Evolutionary conservation across 2,888 invertebrate genomes (phyloP), one percentile per base, ranked within the genome.

Genomic region (Stomorhina lunata): DNA sequence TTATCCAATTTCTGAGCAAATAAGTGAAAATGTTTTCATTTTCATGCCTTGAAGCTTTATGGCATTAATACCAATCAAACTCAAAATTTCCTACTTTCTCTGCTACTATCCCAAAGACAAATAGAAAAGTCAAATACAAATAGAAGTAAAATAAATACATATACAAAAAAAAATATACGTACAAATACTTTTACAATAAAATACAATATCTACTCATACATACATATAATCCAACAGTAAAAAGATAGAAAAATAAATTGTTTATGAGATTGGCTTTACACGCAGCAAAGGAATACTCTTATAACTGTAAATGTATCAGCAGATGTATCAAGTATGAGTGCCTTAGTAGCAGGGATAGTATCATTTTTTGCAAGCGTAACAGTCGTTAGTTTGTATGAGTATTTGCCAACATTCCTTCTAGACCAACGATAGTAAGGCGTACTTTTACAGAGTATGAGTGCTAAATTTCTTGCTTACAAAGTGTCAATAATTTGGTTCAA

Each of bases 1-100:
- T 89, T 89, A 90, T 90, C 89, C 90, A 90, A 90, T 90, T 90
- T 90, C 86, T 81, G 82, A 84, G 86, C 86, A 88, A 89, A 88
- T 88, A 87, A 88, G 88, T 88, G 87, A 86, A 89, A 89, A 88
- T 88, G 88, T 88, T 83, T 83, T 75, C 68, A 84, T 88, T 85
- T 88, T 86, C 85, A 85, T 87, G 86, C 87, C 88, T 85, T 72
- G 3, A 72, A 79, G 82, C 79, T 76, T 76, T 59, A 71, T 61
- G 75, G 29, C 45, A 82, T 75, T 82, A 43, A 79, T 61, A 59
- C 63, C 72, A 80, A 80, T 61, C 66, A 73, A 80, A 53, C 40
- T 66, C 3, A 32, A 7, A 63, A 78, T 55, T 37, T 53, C 17
- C 53, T 22, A n/a, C n/a, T n/a, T n/a, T 9, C 61, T 20, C n/a